A percentile compares a stretch with the other conserved stretches of the same genome.
Evolutionary conservation across 2,113 vertebrate genomes (phyloP).

Genomic region (Hyaena hyaena): DNA sequence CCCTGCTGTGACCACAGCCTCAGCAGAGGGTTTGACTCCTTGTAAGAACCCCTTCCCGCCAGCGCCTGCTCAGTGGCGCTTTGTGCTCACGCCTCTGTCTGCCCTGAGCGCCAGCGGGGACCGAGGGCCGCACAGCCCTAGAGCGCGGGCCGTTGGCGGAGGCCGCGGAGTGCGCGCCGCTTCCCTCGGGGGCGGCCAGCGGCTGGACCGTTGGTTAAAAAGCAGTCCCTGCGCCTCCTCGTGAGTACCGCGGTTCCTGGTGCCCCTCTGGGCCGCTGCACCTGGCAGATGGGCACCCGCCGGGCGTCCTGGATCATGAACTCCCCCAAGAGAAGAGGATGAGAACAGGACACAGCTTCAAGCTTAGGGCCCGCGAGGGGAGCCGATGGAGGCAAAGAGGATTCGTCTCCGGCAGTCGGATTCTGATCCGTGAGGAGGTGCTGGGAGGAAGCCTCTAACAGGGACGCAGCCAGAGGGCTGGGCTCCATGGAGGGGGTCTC

Average conservation of each 20-base stretch:
- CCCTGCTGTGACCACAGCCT: neutral
- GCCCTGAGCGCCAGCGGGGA: rapidly evolving
- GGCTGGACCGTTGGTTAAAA: neutral
- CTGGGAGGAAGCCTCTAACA: rapidly evolving
- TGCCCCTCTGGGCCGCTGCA: neutral
- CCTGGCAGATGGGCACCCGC: neutral
- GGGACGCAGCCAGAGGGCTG: neutral
- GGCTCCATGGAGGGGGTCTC: neutral
- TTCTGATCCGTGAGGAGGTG: rapidly evolving
- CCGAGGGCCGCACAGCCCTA: rapidly evolving
- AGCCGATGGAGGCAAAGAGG: neutral
- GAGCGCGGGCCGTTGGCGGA: rapidly evolving
- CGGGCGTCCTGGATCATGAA: rapidly evolving
- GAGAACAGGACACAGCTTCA: neutral
- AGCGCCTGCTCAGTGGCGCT: rapidly evolving
- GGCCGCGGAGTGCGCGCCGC: rapidly evolving
- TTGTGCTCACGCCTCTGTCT: rapidly evolving
- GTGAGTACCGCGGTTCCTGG: rapidly evolving
- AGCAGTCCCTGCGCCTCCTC: rapidly evolving
- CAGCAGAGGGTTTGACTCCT: rapidly evolving
- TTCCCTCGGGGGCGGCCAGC: neutral
- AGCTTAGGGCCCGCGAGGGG: rapidly evolving
- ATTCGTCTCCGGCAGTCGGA: rapidly evolving
- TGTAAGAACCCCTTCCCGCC: rapidly evolving
- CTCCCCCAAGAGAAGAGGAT: neutral